Conservation (phyloP, 1,140 invertebrate genomes). For the Lepidurus apus region DNA sequence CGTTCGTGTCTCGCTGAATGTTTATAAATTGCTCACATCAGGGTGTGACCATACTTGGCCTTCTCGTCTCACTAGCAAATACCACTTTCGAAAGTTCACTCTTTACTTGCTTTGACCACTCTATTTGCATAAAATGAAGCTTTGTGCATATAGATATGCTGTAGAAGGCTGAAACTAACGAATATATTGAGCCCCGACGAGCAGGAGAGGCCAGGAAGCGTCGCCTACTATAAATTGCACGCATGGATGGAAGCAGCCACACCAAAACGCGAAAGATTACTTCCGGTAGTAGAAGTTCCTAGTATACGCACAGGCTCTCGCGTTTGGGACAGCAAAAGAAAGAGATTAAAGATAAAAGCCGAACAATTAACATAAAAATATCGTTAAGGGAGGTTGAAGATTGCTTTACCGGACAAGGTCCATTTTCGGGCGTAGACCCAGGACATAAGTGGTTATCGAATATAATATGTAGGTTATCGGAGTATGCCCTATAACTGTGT, state of each 20-base stretch:
- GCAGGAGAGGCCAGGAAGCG: not conserved
- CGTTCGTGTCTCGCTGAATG: not conserved
- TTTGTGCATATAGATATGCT: not conserved
- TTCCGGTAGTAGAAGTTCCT: not conserved
- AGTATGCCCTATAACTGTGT: not conserved
- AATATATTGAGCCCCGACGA: not conserved
- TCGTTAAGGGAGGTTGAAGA: not conserved
- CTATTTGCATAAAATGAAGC: not conserved
- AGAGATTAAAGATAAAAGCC: not conserved
- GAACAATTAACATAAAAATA: not conserved
- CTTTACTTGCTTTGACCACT: not conserved
- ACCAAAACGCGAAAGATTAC: not conserved
- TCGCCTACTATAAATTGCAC: not conserved
- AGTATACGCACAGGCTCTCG: not conserved
- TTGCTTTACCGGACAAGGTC: not conserved
- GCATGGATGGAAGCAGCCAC: constrained; percentile 11
- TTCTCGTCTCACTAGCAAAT: not conserved
- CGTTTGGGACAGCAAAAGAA: not conserved
- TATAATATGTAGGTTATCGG: not conserved
- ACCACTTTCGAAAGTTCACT: not conserved
- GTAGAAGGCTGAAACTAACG: not conserved
- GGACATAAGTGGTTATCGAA: not conserved
- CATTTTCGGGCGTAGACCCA: not conserved
- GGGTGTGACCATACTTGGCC: constrained; percentile 17
- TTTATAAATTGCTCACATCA: not conserved